Conservation (phyloP, 2,888 invertebrate species). For the Shargacucullia verbasci region DNA sequence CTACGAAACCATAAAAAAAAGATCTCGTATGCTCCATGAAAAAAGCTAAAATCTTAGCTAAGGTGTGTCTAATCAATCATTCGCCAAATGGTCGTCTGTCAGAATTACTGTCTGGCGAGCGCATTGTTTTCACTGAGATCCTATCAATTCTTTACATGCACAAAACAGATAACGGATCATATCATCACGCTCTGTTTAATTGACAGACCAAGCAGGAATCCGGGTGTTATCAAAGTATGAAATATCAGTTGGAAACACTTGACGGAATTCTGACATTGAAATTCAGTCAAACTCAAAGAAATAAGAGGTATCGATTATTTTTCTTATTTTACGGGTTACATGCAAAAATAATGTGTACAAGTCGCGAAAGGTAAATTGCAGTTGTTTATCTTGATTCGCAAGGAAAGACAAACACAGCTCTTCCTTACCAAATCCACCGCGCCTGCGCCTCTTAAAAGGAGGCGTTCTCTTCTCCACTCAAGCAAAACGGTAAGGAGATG, state of each 20-base stretch:
- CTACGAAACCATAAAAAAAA: no score
- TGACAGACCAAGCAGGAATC: constrained; percentile 16
- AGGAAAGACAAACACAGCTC: no score
- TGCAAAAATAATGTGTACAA: no score
- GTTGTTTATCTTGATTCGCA: no score
- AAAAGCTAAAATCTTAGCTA: background rate
- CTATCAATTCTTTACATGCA: constrained; percentile 42
- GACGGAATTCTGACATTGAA: background rate
- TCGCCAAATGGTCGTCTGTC: constrained; percentile 19
- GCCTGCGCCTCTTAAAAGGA: no score
- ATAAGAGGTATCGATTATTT: no score
- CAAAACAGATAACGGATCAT: constrained; percentile 39
- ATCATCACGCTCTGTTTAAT: constrained; percentile 30
- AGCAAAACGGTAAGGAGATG: no score
- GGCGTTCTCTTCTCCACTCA: no score
- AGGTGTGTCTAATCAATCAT: constrained; percentile 22
- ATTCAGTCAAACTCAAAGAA: no score
- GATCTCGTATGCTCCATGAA: background rate
- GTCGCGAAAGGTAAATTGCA: no score
- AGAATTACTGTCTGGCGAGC: constrained; percentile 24
- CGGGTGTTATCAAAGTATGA: constrained; percentile 6
- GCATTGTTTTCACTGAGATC: constrained; percentile 34
- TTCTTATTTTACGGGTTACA: no score
- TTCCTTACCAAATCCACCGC: no score
- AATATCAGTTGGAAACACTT: constrained; percentile 11